phyloP scores from a whole-genome alignment of 2,888 invertebrate genomes.

The Emmelina monodactyla region DNA sequence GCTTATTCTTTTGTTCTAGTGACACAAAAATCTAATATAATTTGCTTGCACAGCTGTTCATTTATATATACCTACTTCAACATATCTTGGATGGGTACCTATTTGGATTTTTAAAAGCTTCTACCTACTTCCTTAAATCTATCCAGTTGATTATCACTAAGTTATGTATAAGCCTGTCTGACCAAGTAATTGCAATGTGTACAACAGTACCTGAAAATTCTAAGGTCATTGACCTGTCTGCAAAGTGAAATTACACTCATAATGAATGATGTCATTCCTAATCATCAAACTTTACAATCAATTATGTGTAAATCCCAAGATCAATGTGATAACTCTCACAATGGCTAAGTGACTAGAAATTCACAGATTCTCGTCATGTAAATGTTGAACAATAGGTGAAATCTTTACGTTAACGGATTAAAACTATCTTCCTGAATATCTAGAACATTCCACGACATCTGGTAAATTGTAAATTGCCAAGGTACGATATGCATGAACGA shows the following conservation, averaged over 20 bases:
- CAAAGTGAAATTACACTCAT: not conserved
- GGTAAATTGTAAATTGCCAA: slow-evolving; percentile 21
- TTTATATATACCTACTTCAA: too few relatives aligned
- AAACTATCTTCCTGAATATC: slow-evolving; percentile 25
- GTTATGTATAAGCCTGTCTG: too few relatives aligned
- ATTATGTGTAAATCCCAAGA: not conserved
- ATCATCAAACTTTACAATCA: not conserved
- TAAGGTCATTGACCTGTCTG: slow-evolving; percentile 3
- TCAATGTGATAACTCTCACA: slow-evolving; percentile 30
- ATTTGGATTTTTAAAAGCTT: too few relatives aligned
- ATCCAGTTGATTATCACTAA: too few relatives aligned
- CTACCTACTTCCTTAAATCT: too few relatives aligned
- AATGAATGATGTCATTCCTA: slow-evolving; percentile 2
- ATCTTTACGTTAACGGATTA: slow-evolving; percentile 26
- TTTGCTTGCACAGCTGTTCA: too few relatives aligned
- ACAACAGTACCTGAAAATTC: not conserved
- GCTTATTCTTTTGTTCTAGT: too few relatives aligned
- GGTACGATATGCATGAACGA: slow-evolving; percentile 50
- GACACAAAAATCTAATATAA: too few relatives aligned
- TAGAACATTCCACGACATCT: slow-evolving; percentile 32
- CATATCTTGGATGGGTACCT: too few relatives aligned
- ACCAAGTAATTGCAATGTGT: slow-evolving; percentile 2
- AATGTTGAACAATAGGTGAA: slow-evolving; percentile 54
- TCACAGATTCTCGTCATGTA: slow-evolving; percentile 23
- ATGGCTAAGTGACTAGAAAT: slow-evolving; percentile 25